A percentile compares a stretch with the other conserved stretches of the same genome.
phyloP scores from a whole-genome alignment of 1,140 invertebrate species.

The Drosophila busckii region DNA sequence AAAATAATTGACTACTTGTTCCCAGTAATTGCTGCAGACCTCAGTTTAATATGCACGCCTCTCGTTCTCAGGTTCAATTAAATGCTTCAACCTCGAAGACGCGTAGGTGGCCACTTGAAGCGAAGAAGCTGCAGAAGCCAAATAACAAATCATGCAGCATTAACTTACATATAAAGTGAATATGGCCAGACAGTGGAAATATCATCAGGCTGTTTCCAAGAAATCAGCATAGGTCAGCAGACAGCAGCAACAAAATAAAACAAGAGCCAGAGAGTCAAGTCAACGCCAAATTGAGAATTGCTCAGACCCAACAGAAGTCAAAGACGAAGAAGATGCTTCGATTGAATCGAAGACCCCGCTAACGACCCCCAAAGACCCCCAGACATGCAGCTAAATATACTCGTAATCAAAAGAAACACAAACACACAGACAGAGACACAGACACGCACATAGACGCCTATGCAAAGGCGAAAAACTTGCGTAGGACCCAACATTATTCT shows the following conservation, averaged over 20 bases:
- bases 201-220: slow-evolving; percentile 67
- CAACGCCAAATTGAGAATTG: slow-evolving; percentile 41
- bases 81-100: background rate
- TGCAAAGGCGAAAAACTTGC: slow-evolving; percentile 41
- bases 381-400: slow-evolving; percentile 63
- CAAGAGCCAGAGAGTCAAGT: slow-evolving; percentile 11
- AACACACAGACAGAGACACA: slow-evolving; percentile 20
- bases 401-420: slow-evolving; percentile 46
- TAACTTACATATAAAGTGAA: too few species aligned
- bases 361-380: slow-evolving; percentile 60
- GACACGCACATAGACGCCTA: slow-evolving; percentile 9
- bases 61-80: too few species aligned
- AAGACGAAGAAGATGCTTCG: slow-evolving; percentile 6
- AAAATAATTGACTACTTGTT: too few species aligned
- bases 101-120: slow-evolving; percentile 1
- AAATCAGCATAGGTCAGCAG: slow-evolving; percentile 69
- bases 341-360: slow-evolving; percentile 69
- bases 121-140: slow-evolving; percentile 6
- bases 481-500: slow-evolving; percentile 53
- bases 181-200: slow-evolving; percentile 16
- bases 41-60: too few species aligned
- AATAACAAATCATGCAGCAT: too few species aligned
- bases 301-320: too few species aligned
- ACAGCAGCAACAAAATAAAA: too few species aligned
- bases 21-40: too few species aligned